Evolutionary conservation across 23 tunicate species (phyloP).

Genomic region (Ciona savignyi): DNA sequence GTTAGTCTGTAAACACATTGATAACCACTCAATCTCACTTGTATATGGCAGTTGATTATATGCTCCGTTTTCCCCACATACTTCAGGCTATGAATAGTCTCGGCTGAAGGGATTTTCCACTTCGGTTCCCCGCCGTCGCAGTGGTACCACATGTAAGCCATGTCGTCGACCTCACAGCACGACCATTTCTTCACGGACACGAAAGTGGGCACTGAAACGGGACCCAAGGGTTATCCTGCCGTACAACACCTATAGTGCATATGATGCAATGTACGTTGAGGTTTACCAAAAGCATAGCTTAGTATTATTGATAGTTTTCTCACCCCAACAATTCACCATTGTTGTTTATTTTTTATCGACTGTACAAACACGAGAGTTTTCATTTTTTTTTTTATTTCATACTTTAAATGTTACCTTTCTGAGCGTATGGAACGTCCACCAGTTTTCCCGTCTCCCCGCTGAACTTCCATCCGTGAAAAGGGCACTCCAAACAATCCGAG

Average conservation of each 20-base stretch:
- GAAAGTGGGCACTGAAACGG: constrained; percentile 44
- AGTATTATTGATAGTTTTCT: no score
- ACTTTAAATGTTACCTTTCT: constrained; percentile 57
- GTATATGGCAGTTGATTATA: constrained; percentile 73
- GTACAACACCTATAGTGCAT: no score
- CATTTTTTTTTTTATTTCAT: no score
- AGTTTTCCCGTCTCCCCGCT: constrained; percentile 78
- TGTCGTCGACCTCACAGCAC: constrained; percentile 45
- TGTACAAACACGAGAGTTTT: no score
- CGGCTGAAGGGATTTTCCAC: constrained; percentile 47
- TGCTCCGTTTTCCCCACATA: constrained; percentile 78
- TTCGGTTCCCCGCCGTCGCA: constrained; percentile 60
- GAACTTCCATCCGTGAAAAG: constrained; percentile 94
- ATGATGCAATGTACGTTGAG: no score
- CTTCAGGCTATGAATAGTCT: constrained; percentile 18
- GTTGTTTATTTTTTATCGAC: no score
- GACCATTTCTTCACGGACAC: constrained; percentile 83
- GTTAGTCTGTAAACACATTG: no score
- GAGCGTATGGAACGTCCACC: constrained; percentile 73
- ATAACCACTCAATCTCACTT: no score
- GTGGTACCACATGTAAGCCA: constrained; percentile 74
- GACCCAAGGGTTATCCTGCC: no score
- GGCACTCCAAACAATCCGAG: constrained; percentile 79
- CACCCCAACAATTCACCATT: no score
- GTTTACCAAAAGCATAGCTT: no score